Evolutionary conservation across 2,888 invertebrate species (phyloP), one percentile per base, ranked within the genome.

Genomic region (Yponomeuta cagnagella): DNA sequence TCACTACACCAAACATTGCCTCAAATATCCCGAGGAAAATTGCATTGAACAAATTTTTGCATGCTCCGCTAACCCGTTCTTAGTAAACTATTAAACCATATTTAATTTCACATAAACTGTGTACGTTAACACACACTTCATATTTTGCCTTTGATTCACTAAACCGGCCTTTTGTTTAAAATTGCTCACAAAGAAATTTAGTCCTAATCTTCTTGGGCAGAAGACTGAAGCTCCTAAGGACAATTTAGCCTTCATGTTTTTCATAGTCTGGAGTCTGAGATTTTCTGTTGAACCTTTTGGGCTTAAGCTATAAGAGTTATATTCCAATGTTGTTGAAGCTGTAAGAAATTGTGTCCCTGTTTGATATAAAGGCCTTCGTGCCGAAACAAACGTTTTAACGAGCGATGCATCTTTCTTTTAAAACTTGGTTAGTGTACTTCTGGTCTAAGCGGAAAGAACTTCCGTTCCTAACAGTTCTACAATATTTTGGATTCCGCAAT

Each of bases 371-470:
- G 83, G 81, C 82, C 80, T 89, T 87, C 90, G 90, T 90, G 91
- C 89, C 88, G 86, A 90, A 90, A 89, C 85, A 88, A 90, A 80
- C 90, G 83, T 90, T 90, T 86, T 82, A 83, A 82, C 81, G 81
- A 81, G 85, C 85, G 84, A 88, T 88, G 86, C 82, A 79, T 90
- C 88, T 87, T 71, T 85, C 80, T 87, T 89, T 89, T 87, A 82
- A 81, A 85, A 86, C 81, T 81, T 79, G 77, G 82, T 82, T 87
- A 84, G 30, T 48, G 66, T 71, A 23, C 64, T 63, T 58, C n/a
- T 23, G n/a, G 58, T 23, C 33, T 58, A 66, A 70, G 52, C n/a
- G 67, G 48, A 66, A 67, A 66, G 52, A 43, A 70, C 10, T 68
- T 10, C 15, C 4, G 10, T 58, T 58, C 12, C 37, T 68, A 2